These are phyloP conservation scores for Sebastes nivosus DNA, from an alignment of 2,797 vertebrate genomes.

Conservation along the genomic window DNA sequence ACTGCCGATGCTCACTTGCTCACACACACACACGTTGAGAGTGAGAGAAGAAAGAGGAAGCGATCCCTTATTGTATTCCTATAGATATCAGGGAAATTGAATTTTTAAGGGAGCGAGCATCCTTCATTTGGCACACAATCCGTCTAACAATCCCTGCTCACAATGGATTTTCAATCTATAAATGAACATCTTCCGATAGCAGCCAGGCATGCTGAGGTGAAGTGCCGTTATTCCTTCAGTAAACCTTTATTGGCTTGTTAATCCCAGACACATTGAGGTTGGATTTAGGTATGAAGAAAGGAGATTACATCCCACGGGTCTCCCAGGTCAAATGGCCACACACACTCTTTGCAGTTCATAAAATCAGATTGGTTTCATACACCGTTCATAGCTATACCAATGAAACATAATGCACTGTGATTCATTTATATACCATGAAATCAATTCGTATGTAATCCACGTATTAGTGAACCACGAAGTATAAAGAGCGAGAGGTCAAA, in stretches of 20 bases:
- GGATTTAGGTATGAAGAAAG: slow-evolving; percentile 14
- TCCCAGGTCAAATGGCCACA: slow-evolving; percentile 19
- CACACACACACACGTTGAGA: background rate
- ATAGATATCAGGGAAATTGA: slow-evolving; percentile 42
- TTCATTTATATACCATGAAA: no score
- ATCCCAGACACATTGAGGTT: slow-evolving; percentile 28
- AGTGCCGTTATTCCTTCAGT: slow-evolving; percentile 32
- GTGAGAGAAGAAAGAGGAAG: slow-evolving; percentile 28
- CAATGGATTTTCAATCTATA: slow-evolving; percentile 54
- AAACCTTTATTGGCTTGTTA: slow-evolving; percentile 54
- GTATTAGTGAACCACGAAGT: no score
- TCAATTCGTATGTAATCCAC: no score
- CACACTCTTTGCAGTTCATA: background rate
- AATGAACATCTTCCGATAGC: slow-evolving; percentile 41
- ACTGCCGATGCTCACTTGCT: slow-evolving; percentile 22
- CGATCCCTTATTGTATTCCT: slow-evolving; percentile 48
- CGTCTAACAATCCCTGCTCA: slow-evolving; percentile 22
- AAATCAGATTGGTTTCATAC: no score
- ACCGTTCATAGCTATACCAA: no score
- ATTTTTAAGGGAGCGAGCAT: slow-evolving; percentile 40
- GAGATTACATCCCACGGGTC: slow-evolving; percentile 35
- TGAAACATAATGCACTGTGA: no score
- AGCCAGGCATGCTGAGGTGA: slow-evolving; percentile 12
- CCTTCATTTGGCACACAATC: slow-evolving; percentile 44
- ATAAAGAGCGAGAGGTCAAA: no score